Base-by-base conservation (phyloP, 2,113 vertebrate genomes). In the Phodopus roborovskii region DNA sequence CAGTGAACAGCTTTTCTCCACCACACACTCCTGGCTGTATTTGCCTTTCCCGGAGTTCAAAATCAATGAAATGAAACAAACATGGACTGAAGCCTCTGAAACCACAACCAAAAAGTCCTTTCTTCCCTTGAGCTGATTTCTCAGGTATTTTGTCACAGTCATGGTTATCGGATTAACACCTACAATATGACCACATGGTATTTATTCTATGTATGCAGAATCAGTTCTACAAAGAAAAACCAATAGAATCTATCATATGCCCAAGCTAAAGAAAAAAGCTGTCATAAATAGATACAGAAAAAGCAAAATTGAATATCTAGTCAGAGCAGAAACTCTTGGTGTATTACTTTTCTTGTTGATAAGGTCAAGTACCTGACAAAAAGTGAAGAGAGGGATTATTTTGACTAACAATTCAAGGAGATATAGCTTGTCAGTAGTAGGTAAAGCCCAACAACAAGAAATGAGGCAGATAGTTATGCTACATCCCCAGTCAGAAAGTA, bases 211-310 rank as follows among this genome's bases (percentile, higher is more conserved):
- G 8, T 92, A 20, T 68, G 6, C 13, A 90, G 58, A 36, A 4
- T 17, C 90, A 16, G 17, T 71, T 96, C 70, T 92, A 79, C 15
- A 90, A n/a, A 94, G 42, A 90, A 93, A 89, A 93, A 62, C 93
- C 19, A 92, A 7, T 83, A 10, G 39, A 81, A 71, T 66, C 33
- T 33, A 90, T 33, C 39, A 74, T 56, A 78, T 68, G 36, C 33
- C 74, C 20, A 68, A 36, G n/a, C 30, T 90, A 62, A 92, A 15
- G 62, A 95, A 93, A 89, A 71, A 93, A 87, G n/a, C 45, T 50
- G 92, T 88, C 30, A 19, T 50, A 33, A 79, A 48, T 22, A 64
- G 36, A 89, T 48, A 5, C 6, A 83, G 60, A 68, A 74, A 60
- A 75, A 50, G 0, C 11, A 74, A 95, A 84, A 79, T 39, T 7